These are phyloP conservation scores for Meleagris gallopavo DNA, from an alignment of 2,113 vertebrate genomes.

Conservation along the genomic window DNA sequence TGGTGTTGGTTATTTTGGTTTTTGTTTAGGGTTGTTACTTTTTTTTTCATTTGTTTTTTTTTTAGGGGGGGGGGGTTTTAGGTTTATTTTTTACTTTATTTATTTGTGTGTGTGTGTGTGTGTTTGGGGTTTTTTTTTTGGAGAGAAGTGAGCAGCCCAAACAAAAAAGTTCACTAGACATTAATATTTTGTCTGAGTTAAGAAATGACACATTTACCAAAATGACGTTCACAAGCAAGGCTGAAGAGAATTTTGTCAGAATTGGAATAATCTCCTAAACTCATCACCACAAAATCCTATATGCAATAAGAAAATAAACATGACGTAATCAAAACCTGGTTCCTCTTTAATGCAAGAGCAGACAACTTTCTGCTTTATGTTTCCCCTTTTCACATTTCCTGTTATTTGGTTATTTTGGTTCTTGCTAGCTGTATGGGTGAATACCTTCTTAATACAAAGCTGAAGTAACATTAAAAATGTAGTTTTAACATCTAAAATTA, in stretches of 20 bases:
- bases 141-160: background rate
- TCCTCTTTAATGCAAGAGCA: background rate
- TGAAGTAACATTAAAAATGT: background rate
- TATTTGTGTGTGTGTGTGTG: too few relatives aligned
- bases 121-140: too few relatives aligned
- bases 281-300: background rate
- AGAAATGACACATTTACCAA: background rate
- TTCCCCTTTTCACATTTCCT: background rate
- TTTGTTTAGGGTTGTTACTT: background rate
- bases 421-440: background rate
- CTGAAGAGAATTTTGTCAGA: background rate
- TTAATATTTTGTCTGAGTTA: background rate
- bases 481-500: background rate
- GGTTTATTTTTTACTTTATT: background rate
- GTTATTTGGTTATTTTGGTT: background rate
- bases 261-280: background rate
- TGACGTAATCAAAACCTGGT: background rate
- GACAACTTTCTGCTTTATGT: background rate
- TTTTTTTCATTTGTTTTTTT: background rate
- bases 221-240: background rate
- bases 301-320: background rate
- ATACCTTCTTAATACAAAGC: background rate
- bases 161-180: background rate
- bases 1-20: background rate
- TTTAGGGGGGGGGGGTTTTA: too few relatives aligned